Evolutionary conservation across 23 tunicate genomes (phyloP).

Genomic region (Pegea sp.): DNA sequence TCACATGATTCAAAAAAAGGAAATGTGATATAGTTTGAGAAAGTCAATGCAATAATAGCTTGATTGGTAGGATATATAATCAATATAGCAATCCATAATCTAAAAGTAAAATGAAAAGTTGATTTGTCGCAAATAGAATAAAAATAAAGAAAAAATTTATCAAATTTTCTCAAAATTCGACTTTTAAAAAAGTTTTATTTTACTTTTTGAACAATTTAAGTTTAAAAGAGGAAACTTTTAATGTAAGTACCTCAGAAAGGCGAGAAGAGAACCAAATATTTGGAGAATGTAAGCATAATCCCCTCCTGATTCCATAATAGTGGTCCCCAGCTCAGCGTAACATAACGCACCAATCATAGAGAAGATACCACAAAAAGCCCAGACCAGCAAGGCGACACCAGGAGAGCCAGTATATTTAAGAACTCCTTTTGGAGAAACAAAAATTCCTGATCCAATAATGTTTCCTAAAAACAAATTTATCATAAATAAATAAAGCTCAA

Average conservation of each 20-base stretch:
- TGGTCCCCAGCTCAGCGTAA: slow-evolving; percentile 89
- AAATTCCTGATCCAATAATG: slow-evolving; percentile 97
- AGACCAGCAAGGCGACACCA: slow-evolving; percentile 76
- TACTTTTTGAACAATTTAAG: neutral
- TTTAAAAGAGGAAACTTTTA: neutral
- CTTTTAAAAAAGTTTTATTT: neutral
- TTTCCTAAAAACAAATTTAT: slow-evolving; percentile 33
- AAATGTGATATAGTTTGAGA: slow-evolving; percentile 56
- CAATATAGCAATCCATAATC: slow-evolving; percentile 88
- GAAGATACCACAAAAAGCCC: slow-evolving; percentile 89
- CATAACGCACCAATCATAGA: slow-evolving; percentile 82
- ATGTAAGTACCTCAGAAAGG: slow-evolving; percentile 53
- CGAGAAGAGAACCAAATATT: slow-evolving; percentile 79
- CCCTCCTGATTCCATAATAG: slow-evolving; percentile 77
- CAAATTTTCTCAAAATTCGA: neutral
- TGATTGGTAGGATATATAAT: slow-evolving; percentile 94
- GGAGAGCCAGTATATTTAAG: slow-evolving; percentile 64
- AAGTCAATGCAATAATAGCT: slow-evolving; percentile 82
- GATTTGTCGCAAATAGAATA: neutral
- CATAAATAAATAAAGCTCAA: neutral
- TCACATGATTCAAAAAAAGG: slow-evolving; percentile 72
- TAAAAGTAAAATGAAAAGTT: slow-evolving; percentile 1
- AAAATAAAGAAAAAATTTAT: neutral
- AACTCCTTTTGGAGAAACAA: slow-evolving; percentile 97
- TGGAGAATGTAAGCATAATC: slow-evolving; percentile 88